Evolutionary conservation across 2,797 vertebrate species (phyloP), one percentile per base, ranked within the genome.

Genomic region (Apodemus agrarius): DNA sequence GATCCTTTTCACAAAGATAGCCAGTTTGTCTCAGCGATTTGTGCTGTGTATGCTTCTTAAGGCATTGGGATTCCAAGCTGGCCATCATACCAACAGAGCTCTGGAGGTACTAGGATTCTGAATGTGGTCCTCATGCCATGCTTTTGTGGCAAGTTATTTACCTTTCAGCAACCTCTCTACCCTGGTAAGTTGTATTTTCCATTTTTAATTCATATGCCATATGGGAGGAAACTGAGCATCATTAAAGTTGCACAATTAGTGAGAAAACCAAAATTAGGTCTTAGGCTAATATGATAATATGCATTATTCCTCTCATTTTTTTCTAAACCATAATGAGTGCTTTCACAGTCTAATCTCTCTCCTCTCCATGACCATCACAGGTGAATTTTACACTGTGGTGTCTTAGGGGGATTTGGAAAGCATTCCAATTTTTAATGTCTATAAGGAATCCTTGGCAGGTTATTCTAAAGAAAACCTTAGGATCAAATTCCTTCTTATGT

Each of bases 401-500:
- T 96, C 96, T 97, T 37, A 54, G 69, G 91, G 94, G 67, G 97
- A 65, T 93, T 97, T 96, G 19, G 82, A 97, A 90, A 37, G 84
- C 98, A 98, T 98, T 98, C 98, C 97, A 96, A 86, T 49, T 91
- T 92, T 97, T 97, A 96, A 95, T 92, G 90, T 0, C 87, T 96
- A 90, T 91, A 90, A 96, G 57, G 74, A 96, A 98, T 97, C 85
- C 91, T 95, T 74, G 91, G 92, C 91, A 98, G 97, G 98, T 92
- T 95, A 97, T 90, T 95, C 65, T 40, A 21, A 90, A 91, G 88
- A 57, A 95, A 92, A 46, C 93, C 90, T 97, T 93, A 87, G 95
- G 97, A 97, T 97, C 97, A 96, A 98, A 98, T 98, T 99, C 98
- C 97, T 98, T 98, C 98, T 96, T 93, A 61, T 93, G 96, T 98